Evolutionary conservation across 2,113 vertebrate species (phyloP).

Genomic region (Thunnus maccoyii): DNA sequence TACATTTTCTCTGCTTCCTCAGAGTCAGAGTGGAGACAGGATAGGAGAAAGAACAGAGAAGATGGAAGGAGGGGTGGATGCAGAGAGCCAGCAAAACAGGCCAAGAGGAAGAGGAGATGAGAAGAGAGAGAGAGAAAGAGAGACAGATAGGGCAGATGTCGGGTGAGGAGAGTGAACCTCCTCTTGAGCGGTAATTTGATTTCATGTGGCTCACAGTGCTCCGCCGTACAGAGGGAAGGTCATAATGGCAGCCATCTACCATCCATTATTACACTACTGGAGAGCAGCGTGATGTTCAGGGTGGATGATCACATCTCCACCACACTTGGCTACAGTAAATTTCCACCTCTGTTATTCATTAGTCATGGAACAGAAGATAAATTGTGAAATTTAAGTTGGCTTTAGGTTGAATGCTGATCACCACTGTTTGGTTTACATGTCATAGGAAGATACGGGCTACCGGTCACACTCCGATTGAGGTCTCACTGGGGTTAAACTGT

Average conservation of each 20-base stretch:
- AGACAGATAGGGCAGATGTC: constrained; percentile 19
- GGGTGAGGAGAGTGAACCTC: constrained; percentile 58
- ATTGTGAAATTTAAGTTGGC: constrained; percentile 39
- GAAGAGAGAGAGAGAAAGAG: constrained; percentile 6
- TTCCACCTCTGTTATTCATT: constrained; percentile 67
- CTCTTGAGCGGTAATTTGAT: constrained; percentile 80
- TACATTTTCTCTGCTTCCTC: constrained; percentile 20
- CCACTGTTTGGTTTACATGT: constrained; percentile 15
- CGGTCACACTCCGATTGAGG: not conserved
- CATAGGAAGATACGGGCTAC: constrained; percentile 3
- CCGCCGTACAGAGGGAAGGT: constrained; percentile 66
- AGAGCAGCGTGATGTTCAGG: constrained; percentile 65
- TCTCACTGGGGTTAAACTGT: constrained; percentile 34
- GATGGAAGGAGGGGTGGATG: not conserved
- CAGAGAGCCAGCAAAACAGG: not conserved
- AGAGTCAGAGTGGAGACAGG: constrained; percentile 4
- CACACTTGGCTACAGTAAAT: constrained; percentile 62
- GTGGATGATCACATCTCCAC: constrained; percentile 74
- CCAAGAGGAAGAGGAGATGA: constrained; percentile 19
- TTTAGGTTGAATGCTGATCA: constrained; percentile 42
- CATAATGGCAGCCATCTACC: constrained; percentile 75
- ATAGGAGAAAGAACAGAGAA: not conserved
- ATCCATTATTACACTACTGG: constrained; percentile 74
- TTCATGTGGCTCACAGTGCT: constrained; percentile 74
- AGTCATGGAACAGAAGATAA: constrained; percentile 48